These are phyloP conservation scores for Aspidiotus rigidus DNA, from an alignment of 2,888 invertebrate species.

Conservation along the genomic window DNA sequence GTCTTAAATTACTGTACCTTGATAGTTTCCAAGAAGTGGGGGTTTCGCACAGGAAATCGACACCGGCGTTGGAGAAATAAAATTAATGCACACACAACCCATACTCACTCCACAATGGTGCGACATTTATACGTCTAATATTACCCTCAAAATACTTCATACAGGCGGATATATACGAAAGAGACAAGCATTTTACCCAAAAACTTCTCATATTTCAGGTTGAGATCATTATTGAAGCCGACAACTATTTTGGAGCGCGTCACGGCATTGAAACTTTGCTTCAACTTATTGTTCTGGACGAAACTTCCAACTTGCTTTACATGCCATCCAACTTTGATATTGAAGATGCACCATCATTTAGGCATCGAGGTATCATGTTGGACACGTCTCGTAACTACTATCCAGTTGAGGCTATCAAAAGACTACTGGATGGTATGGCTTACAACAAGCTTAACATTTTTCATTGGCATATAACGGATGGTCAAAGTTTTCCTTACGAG, in stretches of 20 bases:
- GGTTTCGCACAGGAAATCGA: too few species aligned
- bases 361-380: conserved; percentile 76
- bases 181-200: too few species aligned
- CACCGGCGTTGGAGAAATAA: too few species aligned
- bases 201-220: conserved; percentile 39
- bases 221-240: conserved; percentile 50
- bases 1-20: too few species aligned
- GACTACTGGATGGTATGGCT: conserved; percentile 80
- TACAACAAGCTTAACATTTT: conserved; percentile 84
- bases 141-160: too few species aligned
- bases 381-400: conserved; percentile 87
- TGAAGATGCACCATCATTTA: conserved; percentile 71
- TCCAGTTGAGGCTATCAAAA: conserved; percentile 52
- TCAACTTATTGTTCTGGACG: conserved; percentile 61
- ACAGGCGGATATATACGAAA: too few species aligned
- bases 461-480: conserved; percentile 92
- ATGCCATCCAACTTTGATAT: conserved; percentile 56
- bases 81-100: too few species aligned
- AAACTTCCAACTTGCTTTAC: conserved; percentile 51
- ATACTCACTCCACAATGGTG: too few species aligned
- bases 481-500: conserved; percentile 86
- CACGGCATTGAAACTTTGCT: conserved; percentile 67
- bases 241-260: conserved; percentile 60
- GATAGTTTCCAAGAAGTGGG: too few species aligned
- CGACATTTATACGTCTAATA: too few species aligned